Evolutionary conservation across 2,113 vertebrate species (phyloP), one percentile per base, ranked within the genome.

Genomic region (Vanacampus margaritifer): DNA sequence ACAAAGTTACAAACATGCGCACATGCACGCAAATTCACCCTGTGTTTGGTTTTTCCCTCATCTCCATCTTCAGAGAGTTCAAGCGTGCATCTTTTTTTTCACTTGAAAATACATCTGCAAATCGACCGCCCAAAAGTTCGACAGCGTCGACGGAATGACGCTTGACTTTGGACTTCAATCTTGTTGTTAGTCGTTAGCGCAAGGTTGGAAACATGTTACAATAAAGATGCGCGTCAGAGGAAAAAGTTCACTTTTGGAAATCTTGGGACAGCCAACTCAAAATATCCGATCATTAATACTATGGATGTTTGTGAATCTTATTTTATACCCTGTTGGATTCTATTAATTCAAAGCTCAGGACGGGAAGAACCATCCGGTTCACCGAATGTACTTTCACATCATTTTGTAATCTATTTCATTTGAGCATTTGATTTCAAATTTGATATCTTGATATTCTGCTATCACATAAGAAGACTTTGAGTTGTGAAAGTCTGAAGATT

Each of bases 11-110:
- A 73, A 54, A 58, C 76, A 77, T 19, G 64, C 70, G 45, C 46
- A 10, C 74, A 68, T 50, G 28, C 73, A 80, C 83, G 86, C 79
- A 79, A 73, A 85, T 65, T 68, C 78, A 78, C 79, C 83, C 84
- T 26, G 78, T 78, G 84, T 82, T 87, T 84, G 78, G 76, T 80
- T 87, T 86, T 84, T 86, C 82, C 83, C 75, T 86, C 79, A 53
- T 82, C 71, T 79, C 59, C 9, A 63, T 79, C 84, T 83, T 83
- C 69, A 74, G 79, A 79, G 84, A 83, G 78, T 86, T 84, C 76
- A 84, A 64, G 70, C 75, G 79, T 76, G 79, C 54, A 82, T 84
- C 68, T n/a, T n/a, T 80, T 68, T 73, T 41, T 41, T 81, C 80
- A 70, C 74, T 86, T 80, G 66, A 46, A 72, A 71, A 56, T 76